Percentiles rank a stretch among this genome's conserved stretches.
Evolutionary conservation across 1,140 invertebrate species (phyloP).

Genomic region (Philaenus spumarius): DNA sequence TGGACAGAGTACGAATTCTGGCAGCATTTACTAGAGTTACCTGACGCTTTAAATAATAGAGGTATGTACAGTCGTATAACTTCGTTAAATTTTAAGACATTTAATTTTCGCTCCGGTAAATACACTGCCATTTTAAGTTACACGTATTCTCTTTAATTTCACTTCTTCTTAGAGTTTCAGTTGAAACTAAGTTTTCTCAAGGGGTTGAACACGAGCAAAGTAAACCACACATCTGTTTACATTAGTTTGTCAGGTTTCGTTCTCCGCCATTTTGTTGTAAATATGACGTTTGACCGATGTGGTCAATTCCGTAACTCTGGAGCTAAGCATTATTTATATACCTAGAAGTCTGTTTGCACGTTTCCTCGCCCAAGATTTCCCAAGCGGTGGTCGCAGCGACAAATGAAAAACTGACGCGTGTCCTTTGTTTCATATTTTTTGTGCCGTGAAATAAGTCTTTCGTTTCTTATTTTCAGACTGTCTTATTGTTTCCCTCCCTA

Average conservation of each 20-base stretch:
- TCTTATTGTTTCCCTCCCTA: too few relatives aligned
- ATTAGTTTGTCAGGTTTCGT: neutral
- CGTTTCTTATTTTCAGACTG: too few relatives aligned
- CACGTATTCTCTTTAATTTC: neutral
- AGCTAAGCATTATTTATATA: constrained; percentile 18
- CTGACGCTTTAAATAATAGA: too few relatives aligned
- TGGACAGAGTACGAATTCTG: too few relatives aligned
- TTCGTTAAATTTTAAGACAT: too few relatives aligned
- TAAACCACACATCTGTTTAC: neutral
- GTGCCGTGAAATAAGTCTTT: neutral
- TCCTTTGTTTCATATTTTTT: constrained; percentile 13
- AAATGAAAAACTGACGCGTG: constrained; percentile 21
- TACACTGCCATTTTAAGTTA: too few relatives aligned
- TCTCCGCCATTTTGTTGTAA: constrained; percentile 8
- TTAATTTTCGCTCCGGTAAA: too few relatives aligned
- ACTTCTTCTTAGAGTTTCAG: neutral
- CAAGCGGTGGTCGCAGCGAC: constrained; percentile 7
- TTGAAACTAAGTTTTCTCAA: neutral
- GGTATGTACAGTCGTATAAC: too few relatives aligned
- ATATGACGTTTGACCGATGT: constrained; percentile 20
- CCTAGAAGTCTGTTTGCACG: constrained; percentile 12
- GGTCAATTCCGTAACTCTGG: constrained; percentile 8
- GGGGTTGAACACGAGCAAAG: neutral
- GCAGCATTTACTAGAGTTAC: too few relatives aligned
- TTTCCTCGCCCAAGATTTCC: constrained; percentile 17